Conservation (phyloP, 2,888 invertebrate genomes). For the Eupithecia pulchellata region DNA sequence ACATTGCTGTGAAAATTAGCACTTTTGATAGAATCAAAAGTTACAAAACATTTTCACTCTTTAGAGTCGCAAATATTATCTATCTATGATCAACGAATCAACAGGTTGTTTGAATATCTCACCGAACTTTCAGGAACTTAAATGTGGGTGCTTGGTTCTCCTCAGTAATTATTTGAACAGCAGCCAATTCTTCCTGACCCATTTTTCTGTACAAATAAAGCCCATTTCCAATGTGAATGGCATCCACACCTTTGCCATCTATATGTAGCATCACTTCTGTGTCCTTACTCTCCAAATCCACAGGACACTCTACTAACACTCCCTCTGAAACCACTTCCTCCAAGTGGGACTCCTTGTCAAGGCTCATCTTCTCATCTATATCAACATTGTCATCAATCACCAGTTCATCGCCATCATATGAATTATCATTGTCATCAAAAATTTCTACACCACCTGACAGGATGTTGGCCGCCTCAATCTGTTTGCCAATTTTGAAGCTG, state of each 20-base stretch:
- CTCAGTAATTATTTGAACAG: slow-evolving; percentile 74
- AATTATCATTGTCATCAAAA: slow-evolving; percentile 83
- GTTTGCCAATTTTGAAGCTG: slow-evolving; percentile 75
- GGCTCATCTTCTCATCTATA: slow-evolving; percentile 64
- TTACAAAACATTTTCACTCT: no score
- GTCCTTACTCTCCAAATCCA: slow-evolving; percentile 66
- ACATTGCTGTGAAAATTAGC: background rate
- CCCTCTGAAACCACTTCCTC: slow-evolving; percentile 44
- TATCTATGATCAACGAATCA: background rate
- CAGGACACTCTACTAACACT: slow-evolving; percentile 56
- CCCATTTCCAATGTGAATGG: slow-evolving; percentile 81
- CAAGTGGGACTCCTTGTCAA: slow-evolving; percentile 26
- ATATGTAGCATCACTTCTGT: slow-evolving; percentile 79
- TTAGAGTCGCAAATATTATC: background rate
- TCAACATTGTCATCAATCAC: slow-evolving; percentile 80
- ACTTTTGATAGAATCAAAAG: background rate
- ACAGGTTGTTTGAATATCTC: slow-evolving; percentile 48
- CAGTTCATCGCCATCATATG: slow-evolving; percentile 79
- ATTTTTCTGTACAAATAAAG: slow-evolving; percentile 78
- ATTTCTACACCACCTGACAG: slow-evolving; percentile 80
- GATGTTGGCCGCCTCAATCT: slow-evolving; percentile 80
- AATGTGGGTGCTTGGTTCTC: slow-evolving; percentile 72
- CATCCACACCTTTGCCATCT: slow-evolving; percentile 80
- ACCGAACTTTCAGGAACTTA: slow-evolving; percentile 83
- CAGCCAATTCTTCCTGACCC: slow-evolving; percentile 76